Base-by-base conservation (phyloP, 2,888 invertebrate species). In the Scrobipalpa atriplicella region DNA sequence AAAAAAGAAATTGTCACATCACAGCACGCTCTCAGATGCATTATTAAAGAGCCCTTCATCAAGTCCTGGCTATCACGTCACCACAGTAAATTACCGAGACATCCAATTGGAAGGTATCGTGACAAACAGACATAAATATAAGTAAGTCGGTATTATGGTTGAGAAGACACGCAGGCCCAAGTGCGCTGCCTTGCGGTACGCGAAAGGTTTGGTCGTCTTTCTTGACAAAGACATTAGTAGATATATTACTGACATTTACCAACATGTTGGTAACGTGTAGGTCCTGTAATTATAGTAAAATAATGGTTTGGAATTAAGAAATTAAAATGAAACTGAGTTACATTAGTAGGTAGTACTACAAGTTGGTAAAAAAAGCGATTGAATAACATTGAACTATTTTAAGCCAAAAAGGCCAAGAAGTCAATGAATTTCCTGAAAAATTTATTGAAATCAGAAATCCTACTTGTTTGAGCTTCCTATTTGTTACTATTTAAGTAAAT, bases 21-120 rank as follows among this genome's bases (percentile, higher is more conserved):
- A 77, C 85, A 84, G 83, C 83, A 80, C 79, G 85, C 76, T 77
- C 72, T 73, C 76, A 75, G 77, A 77, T 79, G 43, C 54, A 77
- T 81, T 81, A 86, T 87, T 85, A 86, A 86, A 87, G 83, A 80
- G 79, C 79, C 72, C 77, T 85, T 79, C 75, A 84, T 86, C 82
- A 86, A 69, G 72, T 78, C 79, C 80, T 78, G 77, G 80, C 83
- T 84, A 83, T 85, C 86, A 86, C 85, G 84, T 88, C 82, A 83
- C 47, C 16, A 16, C 75, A 75, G 86, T 91, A 89, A 89, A 90
- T 90, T 89, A 90, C 86, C 83, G 80, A 83, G 86, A 87, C 87
- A 85, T 87, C 89, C 87, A 86, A 90, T 89, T 87, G 87, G 85
- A 71, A 80, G 82, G 82, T 92, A 78, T 84, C 92, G 92, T 92